Base-by-base conservation (phyloP, 2,888 invertebrate genomes). In the Microchrysa polita region DNA sequence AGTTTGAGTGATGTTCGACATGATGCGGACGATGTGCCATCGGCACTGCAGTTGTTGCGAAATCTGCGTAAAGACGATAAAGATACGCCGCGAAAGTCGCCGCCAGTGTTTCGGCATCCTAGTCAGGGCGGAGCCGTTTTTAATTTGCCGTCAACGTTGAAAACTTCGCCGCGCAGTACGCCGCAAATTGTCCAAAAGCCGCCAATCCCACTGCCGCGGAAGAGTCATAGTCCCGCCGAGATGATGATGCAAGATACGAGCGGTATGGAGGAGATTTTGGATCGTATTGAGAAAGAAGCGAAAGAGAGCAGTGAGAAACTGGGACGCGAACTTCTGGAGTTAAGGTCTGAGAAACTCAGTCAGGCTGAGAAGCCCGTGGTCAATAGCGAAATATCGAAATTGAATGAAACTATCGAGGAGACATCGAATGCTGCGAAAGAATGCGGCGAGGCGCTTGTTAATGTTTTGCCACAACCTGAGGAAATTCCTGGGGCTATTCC, bases 201-300 rank as follows among this genome's bases (percentile, higher is more conserved):
- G 80, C 88, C 88, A 61, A 87, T 88, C 83, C 88, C 88, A 77
- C 86, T 87, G 78, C 87, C 87, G 77, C 86, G 89, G 0, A 83
- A 80, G 67, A 82, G 82, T 53, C 67, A 82, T 0, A 83, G 85
- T 81, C 89, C 81, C 79, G 88, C 85, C 78, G 87, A 84, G 81
- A 84, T 77, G 84, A 2, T 34, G 7, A 5, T 34, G 27, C 86
- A 82, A 82, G 85, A 79, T 84, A 85, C 80, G 83, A 86, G 76
- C 83, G 86, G 87, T 75, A 84, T 92, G 82, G 92, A 92, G 82
- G 92, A 92, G 80, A 88, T 92, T 48, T 85, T 93, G 67, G 90
- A 91, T 79, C 90, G 91, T 81, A 87, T 93, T 75, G 92, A 92
- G 12, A 89, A 89, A 80, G 93, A 93, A 87, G 92, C 92, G 14